Evolutionary conservation across 2,113 vertebrate genomes (phyloP), one percentile per base, ranked within the genome.

Genomic region (Grus americana): DNA sequence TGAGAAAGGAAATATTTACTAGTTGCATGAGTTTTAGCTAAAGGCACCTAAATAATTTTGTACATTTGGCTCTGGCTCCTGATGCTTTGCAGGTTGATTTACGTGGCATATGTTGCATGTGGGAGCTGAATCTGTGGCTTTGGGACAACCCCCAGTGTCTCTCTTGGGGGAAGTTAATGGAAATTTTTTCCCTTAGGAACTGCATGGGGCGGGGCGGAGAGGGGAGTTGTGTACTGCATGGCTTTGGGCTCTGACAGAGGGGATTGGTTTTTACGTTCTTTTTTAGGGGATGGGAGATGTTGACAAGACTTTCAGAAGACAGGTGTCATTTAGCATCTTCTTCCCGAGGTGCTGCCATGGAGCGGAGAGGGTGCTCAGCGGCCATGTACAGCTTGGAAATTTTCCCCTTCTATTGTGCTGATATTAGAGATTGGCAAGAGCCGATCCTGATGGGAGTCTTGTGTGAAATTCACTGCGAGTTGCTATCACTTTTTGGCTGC

Each of bases 381-480:
- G 36, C 74, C 10, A 3, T 16, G 75, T 30, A 19, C 32, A 58
- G 42, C 44, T 65, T 81, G 46, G 88, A 84, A 40, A 13, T 10
- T 20, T 59, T 57, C 54, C n/a, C 44, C 8, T 76, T 47, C 90
- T 92, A 55, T 90, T 95, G 46, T 78, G 65, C 73, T 92, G 68
- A 36, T 95, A 76, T 55, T 95, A 79, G 90, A 88, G 55, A 50
- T 29, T 95, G 93, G 93, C 95, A 97, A 83, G 92, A 95, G 22
- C 61, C 78, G 82, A 62, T 91, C 54, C 54, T 94, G 89, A 26
- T 59, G 86, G 90, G 92, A 97, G 84, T 4, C 12, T 83, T 88
- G 82, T 93, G 95, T 91, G 74, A 68, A 94, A 86, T 57, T 82
- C 90, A 27, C 86, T 89, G 86, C 6, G 47, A 95, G 93, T 90